Conservation (phyloP, 2,888 invertebrate species). For the Tortricodes alternella region DNA sequence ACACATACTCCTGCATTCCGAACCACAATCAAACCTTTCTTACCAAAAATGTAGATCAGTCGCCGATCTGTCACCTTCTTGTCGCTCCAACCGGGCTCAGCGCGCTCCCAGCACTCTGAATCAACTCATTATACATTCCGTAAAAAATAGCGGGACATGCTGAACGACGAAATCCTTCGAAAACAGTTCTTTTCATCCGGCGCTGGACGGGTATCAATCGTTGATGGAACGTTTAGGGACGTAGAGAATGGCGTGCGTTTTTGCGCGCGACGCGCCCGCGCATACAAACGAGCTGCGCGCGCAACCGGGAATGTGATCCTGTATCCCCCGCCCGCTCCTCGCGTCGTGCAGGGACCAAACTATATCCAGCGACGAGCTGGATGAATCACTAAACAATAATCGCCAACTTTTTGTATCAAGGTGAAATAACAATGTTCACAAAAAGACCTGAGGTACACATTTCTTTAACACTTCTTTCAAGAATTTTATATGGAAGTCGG, state of each 20-base stretch:
- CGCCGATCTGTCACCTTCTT: slow-evolving; percentile 11
- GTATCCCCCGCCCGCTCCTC: slow-evolving; percentile 49
- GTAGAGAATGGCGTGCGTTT: slow-evolving; percentile 74
- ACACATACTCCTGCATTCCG: slow-evolving; percentile 8
- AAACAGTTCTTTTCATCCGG: slow-evolving; percentile 43
- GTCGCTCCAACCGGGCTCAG: background rate
- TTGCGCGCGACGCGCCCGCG: slow-evolving; percentile 60
- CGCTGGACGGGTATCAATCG: slow-evolving; percentile 61
- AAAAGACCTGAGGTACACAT: too few species aligned
- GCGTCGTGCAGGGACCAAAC: slow-evolving; percentile 33
- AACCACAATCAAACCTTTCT: slow-evolving; percentile 14
- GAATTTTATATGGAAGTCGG: too few species aligned
- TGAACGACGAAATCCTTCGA: slow-evolving; percentile 52
- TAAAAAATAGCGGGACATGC: slow-evolving; percentile 48
- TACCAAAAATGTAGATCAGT: slow-evolving; percentile 15
- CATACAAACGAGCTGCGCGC: slow-evolving; percentile 70
- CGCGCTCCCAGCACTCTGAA: slow-evolving; percentile 3
- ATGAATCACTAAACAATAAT: background rate
- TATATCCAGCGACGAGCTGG: slow-evolving; percentile 6
- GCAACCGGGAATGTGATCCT: slow-evolving; percentile 45
- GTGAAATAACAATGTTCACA: too few species aligned
- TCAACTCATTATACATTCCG: slow-evolving; percentile 19
- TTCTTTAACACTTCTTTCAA: too few species aligned
- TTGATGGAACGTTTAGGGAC: slow-evolving; percentile 75
- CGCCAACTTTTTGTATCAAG: too few species aligned